Evolutionary conservation across 2,888 invertebrate genomes (phyloP), one percentile per base, ranked within the genome.

Genomic region (Eupithecia subfuscata): DNA sequence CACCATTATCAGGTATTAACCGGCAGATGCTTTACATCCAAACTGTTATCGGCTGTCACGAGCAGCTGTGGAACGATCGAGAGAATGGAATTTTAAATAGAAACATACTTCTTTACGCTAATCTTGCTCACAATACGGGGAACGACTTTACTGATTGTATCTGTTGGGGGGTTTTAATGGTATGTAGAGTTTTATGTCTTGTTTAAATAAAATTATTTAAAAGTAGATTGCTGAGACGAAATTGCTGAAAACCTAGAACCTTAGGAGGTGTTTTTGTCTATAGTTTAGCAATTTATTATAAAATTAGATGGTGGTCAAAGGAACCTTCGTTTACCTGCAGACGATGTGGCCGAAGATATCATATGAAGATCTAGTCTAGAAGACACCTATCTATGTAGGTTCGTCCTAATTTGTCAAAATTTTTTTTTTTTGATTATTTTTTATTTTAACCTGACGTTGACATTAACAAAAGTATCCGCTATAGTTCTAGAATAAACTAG

Each of bases 21-120:
- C 64, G 67, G 74, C 71, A 78, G 74, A 70, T 70, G 69, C 63
- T 72, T 71, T 69, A 71, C 75, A 77, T 82, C 77, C 70, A 77
- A 80, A 80, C 82, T 81, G 84, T 85, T 88, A 90, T 88, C 86
- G 85, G 77, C 84, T 87, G 89, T 88, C 90, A 89, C 84, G 82
- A 85, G 82, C 92, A 91, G 91, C 88, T 89, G 90, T 73, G 68
- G 69, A 75, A 78, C 74, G 80, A 81, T 81, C 78, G 80, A 81
- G 84, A 84, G 87, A 87, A 86, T 83, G 84, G 84, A 86, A 86
- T 89, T 89, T 92, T 89, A 91, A 92, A 90, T 89, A 89, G 91
- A 91, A 88, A 92, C 90, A 91, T 87, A 86, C 87, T 89, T 89
- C 86, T 89, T 89, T 87, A 86, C 89, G 89, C 86, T 90, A 90